Evolutionary conservation across 2,797 vertebrate genomes (phyloP), one percentile per base, ranked within the genome.

Genomic region (Squalus acanthias): DNA sequence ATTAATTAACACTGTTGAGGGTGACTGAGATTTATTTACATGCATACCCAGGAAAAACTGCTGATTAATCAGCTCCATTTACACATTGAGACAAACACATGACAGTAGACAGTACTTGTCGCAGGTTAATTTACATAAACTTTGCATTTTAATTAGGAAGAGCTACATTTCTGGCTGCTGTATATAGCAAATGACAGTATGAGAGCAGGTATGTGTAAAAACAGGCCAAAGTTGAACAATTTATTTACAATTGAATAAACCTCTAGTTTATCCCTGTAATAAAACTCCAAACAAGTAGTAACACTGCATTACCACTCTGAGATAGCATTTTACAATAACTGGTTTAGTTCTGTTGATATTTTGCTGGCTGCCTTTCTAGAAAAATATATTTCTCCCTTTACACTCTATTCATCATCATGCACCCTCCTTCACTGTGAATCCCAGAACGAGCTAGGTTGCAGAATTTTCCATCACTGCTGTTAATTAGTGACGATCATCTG

Each of bases 21-120:
- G 39, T 95, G 46, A 76, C 46, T 95, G 94, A 60, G 29, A 57
- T 95, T 20, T 95, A 95, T 76, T 74, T 72, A 95, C 5, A 60
- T 95, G 94, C 39, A 57, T 95, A 72, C 50, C 46, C 24, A 57
- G 70, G 15, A 17, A 95, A 95, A 76, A 76, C 24, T 76, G 70
- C 50, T 29, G 94, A 95, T 95, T 95, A 95, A 95, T 76, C 70
- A 76, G 70, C 70, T 74, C 70, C 69, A 72, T 95, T 95, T 95
- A 76, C 46, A 76, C 69, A 20, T 74, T 33, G 70, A 76, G 70
- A 33, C 24, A 39, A 57, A 76, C 69, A 74, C 50, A 95, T 95
- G 94, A 95, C 70, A 76, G 46, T 76, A 76, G 46, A 95, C 12
- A 74, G 70, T 95, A 76, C 70, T 95, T 95, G 63, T 69, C 65